Base-by-base conservation (phyloP, 2,797 vertebrate genomes). In the Manis javanica region DNA sequence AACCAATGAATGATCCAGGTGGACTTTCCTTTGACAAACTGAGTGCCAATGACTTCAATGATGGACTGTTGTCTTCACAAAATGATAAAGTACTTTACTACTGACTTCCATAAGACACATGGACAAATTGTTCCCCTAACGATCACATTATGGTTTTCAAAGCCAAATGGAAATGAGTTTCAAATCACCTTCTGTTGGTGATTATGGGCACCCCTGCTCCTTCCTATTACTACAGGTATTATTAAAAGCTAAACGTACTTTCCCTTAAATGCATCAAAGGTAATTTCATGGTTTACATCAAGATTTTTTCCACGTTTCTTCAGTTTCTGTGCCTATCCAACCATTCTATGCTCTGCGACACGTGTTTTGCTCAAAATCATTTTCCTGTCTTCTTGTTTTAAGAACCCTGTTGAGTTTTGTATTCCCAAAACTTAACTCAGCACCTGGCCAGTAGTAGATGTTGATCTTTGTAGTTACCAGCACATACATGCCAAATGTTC, bases 11-110 rank as follows among this genome's bases (percentile, higher is more conserved):
- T 72, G 75, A 57, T 37, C 24, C 49, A 51, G 49, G 31, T 2
- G 46, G 26, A 9, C 24, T 94, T 93, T 74, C 16, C 11, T n/a
- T 77, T 75, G 31, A 3, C 49, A 72, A 83, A 15, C 3, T 64
- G 31, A 37, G 26, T 55, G 7, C 63, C n/a, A 9, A 75, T 79
- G 90, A 53, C 31, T 88, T 81, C 26, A 26, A 2, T 2, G 10
- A 91, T 63, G 61, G 37, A 74, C 72, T 78, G 29, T 34, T 57
- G 29, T 55, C 53, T 66, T 94, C 49, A 59, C 53, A 77, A 87
- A 91, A 78, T 69, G 55, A 94, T 88, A 92, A 71, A n/a, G 42
- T 16, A 39, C 49, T 91, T 75, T 86, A 91, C 51, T 34, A 71
- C 51, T 87, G 81, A 88, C 42, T 88, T 92, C 24, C 68, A 19